Base-by-base conservation (phyloP, 2,113 vertebrate species). In the Gadus macrocephalus region DNA sequence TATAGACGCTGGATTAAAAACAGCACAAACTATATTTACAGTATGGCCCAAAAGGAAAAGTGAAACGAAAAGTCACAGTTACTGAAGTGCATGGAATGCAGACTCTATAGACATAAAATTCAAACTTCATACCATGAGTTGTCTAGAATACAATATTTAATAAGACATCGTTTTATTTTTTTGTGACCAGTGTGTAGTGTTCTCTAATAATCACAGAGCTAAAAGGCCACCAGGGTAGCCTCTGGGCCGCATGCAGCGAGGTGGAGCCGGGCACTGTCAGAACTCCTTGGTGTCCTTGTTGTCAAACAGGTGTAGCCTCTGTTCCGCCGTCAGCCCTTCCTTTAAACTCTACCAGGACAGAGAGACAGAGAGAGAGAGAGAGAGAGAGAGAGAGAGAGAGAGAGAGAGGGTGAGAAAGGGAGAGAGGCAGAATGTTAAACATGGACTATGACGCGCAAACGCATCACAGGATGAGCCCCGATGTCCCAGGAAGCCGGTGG, bases 281-380 rank as follows among this genome's bases (percentile, higher is more conserved):
- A 93, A 93, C 85, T 93, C 91, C 87, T 93, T 93, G 0, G 90
- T 81, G 85, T 93, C 92, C 85, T 93, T 91, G 67, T 93, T 91
- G 53, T 93, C 92, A 73, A 93, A 93, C 83, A 93, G 89, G 78
- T 92, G 92, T 74, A 93, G 91, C 71, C 91, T 88, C 88, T 93
- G 92, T 86, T 93, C 92, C 3, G 90, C 89, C 0, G 92, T 93
- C 88, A 93, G 87, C 20, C 92, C 92, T 83, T 93, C 92, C 81
- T 92, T 93, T 20, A 93, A 89, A 86, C 92, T 93, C 92, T 93
- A 84, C 2, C 68, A 65, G 61, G 59, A 71, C 1, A 61, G 35
- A 73, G 60, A 35, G n/a, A 75, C 11, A 68, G 17, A 55, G 64
- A 71, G 59, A 64, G 22, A 56, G 66, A 28, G 66, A 5, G 3